Conservation (phyloP, 2,888 invertebrate genomes). For the Bibio marci region DNA sequence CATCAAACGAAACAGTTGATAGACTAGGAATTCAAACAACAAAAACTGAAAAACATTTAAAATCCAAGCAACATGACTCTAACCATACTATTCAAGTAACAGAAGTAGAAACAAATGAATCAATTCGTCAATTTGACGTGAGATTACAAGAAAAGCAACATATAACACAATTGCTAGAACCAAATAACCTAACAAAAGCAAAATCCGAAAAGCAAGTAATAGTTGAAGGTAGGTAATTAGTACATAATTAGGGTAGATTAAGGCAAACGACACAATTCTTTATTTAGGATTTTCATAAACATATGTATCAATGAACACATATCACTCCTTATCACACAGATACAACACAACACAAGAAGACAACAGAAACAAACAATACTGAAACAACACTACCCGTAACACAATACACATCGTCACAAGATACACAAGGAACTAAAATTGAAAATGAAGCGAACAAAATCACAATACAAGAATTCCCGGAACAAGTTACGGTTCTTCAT, state of each 20-base stretch:
- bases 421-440: slow-evolving; percentile 19
- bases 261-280: not conserved
- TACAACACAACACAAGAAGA: slow-evolving; percentile 16
- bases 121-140: not conserved
- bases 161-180: not conserved
- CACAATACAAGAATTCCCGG: slow-evolving; percentile 12
- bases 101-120: slow-evolving; percentile 1
- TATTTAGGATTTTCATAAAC: not conserved
- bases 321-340: slow-evolving; percentile 20
- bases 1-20: slow-evolving; percentile 19
- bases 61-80: not conserved
- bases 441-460: slow-evolving; percentile 12
- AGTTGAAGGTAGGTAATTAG: slow-evolving; percentile 1
- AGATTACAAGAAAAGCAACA: not conserved
- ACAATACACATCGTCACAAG: slow-evolving; percentile 24
- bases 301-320: not conserved
- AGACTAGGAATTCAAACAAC: not conserved
- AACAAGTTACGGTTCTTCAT: slow-evolving; percentile 5
- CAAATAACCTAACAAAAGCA: not conserved
- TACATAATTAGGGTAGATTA: not conserved
- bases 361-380: slow-evolving; percentile 21
- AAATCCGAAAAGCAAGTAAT: no score
- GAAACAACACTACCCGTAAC: slow-evolving; percentile 17
- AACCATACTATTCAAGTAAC: not conserved
- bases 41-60: not conserved